Percentiles rank a stretch among this genome's conserved stretches.
These are phyloP conservation scores for Isotomurus palustris DNA, from an alignment of 2,888 invertebrate genomes.

Conservation along the genomic window DNA sequence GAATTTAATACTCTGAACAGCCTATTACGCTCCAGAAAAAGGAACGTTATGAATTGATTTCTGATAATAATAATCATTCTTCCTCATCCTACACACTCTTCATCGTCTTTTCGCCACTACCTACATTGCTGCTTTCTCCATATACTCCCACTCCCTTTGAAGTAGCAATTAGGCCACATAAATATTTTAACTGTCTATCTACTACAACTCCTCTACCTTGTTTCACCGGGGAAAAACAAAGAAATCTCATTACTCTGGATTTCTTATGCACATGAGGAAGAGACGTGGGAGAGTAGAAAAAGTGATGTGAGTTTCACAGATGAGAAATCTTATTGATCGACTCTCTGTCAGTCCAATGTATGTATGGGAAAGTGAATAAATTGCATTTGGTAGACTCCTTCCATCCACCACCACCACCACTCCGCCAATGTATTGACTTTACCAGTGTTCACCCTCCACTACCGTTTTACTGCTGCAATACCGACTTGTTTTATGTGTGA, in stretches of 20 bases:
- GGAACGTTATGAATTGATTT: constrained; percentile 17
- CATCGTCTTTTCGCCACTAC: neutral
- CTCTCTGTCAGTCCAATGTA: constrained; percentile 2
- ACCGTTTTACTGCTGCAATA: no score
- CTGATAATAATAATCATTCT: constrained; percentile 5
- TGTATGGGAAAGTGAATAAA: constrained; percentile 5
- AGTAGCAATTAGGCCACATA: constrained; percentile 12
- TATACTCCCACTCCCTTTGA: neutral
- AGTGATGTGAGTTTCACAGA: constrained; percentile 7
- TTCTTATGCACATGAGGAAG: neutral
- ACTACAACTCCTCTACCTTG: neutral
- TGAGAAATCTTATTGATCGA: constrained; percentile 22
- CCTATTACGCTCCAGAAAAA: constrained; percentile 7
- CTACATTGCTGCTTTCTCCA: neutral
- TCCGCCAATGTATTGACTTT: neutral
- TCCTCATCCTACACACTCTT: neutral
- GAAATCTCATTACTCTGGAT: constrained; percentile 7
- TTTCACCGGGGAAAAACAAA: neutral
- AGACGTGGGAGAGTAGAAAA: neutral
- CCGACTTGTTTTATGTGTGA: no score
- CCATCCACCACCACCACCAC: neutral
- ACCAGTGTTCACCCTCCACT: no score
- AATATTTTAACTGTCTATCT: constrained; percentile 9
- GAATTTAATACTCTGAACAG: neutral
- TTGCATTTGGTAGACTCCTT: constrained; percentile 7